Base-by-base conservation (phyloP, 2,888 invertebrate species). In the Scaptomyza tumidula region DNA sequence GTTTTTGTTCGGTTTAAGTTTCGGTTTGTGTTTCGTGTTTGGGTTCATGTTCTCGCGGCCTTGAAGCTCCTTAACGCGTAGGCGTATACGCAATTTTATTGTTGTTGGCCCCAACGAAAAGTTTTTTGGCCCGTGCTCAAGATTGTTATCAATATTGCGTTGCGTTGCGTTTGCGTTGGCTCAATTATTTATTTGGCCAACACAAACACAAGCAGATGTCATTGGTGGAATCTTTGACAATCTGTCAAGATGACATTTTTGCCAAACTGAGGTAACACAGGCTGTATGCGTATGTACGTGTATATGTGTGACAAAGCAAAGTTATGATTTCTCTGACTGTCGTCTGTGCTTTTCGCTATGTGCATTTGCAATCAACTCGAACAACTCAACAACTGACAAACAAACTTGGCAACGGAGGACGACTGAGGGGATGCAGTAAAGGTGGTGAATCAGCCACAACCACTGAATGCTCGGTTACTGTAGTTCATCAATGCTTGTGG, bases 1-100 rank as follows among this genome's bases (percentile, higher is more conserved):
- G 70, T 69, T 76, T 59, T 48, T 53, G 52, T 72, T 72, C 43
- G 41, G 56, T 54, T 65, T 48, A 44, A 55, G 56, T 53, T 72
- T 65, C 41, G 41, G 24, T 37, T 59, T 29, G 2, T 31, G 31
- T 31, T 33, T 10, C 33, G 9, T 27, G 35, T 29, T 41, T 33
- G 43, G 19, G 57, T n/a, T 49, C 37, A 39, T 45, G 59, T 43
- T 58, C 43, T 58, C 56, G 48, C 43, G 70, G 48, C 69, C 60
- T 70, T 49, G 58, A 52, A 13, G 46, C 61, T 58, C 19, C 45
- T 56, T 45, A 48, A 7, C 54, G 58, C 61, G 39, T 64, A 54
- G 54, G 78, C 74, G 74, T 73, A 70, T 76, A 63, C 77, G 77
- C 49, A 74, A 81, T 86, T 84, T 75, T 66, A 79, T 79, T 80